Evolutionary conservation across 2,797 vertebrate genomes (phyloP), one percentile per base, ranked within the genome.

Genomic region (Chlorospingus flavigularis): DNA sequence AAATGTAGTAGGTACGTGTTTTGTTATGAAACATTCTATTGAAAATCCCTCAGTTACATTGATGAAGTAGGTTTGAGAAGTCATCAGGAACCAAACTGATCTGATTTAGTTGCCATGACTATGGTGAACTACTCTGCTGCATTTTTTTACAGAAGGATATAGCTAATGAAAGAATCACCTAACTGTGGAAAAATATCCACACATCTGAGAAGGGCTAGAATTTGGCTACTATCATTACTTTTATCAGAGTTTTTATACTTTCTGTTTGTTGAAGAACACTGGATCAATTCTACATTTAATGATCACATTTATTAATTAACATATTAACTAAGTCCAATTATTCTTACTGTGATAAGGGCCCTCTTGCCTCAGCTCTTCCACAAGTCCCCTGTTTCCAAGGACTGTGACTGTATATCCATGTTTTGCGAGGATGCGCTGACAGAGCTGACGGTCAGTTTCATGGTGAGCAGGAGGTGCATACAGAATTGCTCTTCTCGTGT

Each of bases 401-500:
- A 98, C 86, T 31, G 98, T 98, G 78, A 99, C 98, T 17, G 83
- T 63, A 45, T 98, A 99, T 63, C 96, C 97, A 62, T 98, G 97
- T 81, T 98, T 97, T 65, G 92, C 92, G 67, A 99, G 98, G 33
- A 99, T 96, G 53, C 68, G 97, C 92, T 96, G 98, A 79, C 98
- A 98, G 53, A 99, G 96, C 95, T 94, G 97, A 13, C 98, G 98
- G 83, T 99, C 98, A 0, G 93, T 94, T 90, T 98, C 95, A 5
- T n/a, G 97, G 58, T 91, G 82, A 13, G 67, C 92, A 45, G 95
- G 97, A 71, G 96, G 98, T 13, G 97, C 95, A 0, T 96, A 98
- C 63, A 99, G 96, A 50, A 99, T 50, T 17, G 98, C 97, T 30
- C 97, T 98, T 94, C 89, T 96, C 0, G 26, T 79, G 7, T 0